A percentile compares a stretch with the other conserved stretches of the same genome.
Conservation (phyloP, 2,888 invertebrate species). For the Scaptodrosophila latifasciaeformis region DNA sequence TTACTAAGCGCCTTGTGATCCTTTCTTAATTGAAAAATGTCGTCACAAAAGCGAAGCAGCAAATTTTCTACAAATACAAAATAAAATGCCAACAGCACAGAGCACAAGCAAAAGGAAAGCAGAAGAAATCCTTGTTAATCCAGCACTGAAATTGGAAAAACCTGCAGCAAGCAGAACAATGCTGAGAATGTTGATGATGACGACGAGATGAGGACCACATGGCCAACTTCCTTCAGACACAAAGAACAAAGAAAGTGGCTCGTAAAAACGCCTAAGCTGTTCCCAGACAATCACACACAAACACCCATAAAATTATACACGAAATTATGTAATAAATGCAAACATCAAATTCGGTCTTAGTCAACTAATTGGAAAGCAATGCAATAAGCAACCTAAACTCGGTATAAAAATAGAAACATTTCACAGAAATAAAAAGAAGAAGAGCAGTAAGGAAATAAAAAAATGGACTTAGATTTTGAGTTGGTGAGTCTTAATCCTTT, state of each 20-base stretch:
- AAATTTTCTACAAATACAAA: not conserved
- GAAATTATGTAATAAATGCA: constrained; percentile 69
- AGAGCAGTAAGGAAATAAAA: too few species aligned
- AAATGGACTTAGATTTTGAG: not conserved
- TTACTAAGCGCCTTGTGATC: constrained; percentile 68
- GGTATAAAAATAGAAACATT: constrained; percentile 43
- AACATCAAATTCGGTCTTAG: constrained; percentile 64
- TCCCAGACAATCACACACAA: constrained; percentile 24
- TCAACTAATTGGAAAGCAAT: constrained; percentile 63
- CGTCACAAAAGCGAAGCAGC: constrained; percentile 50
- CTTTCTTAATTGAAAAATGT: constrained; percentile 72
- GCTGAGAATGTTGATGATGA: not conserved
- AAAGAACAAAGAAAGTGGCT: too few species aligned
- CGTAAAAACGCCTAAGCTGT: constrained; percentile 55
- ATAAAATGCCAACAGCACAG: constrained; percentile 9
- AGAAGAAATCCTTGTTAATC: constrained; percentile 67
- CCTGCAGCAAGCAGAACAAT: constrained; percentile 32
- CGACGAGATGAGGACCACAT: not conserved
- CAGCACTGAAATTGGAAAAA: constrained; percentile 71
- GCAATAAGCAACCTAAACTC: constrained; percentile 27
- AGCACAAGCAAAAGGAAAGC: constrained; percentile 4
- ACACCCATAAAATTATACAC: constrained; percentile 52
- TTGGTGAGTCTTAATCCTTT: constrained; percentile 50
- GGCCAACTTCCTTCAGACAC: too few species aligned
- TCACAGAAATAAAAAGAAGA: constrained; percentile 22